These are phyloP conservation scores for Speoplatyrhinus poulsoni DNA, from an alignment of 2,113 vertebrate species.

Conservation along the genomic window DNA sequence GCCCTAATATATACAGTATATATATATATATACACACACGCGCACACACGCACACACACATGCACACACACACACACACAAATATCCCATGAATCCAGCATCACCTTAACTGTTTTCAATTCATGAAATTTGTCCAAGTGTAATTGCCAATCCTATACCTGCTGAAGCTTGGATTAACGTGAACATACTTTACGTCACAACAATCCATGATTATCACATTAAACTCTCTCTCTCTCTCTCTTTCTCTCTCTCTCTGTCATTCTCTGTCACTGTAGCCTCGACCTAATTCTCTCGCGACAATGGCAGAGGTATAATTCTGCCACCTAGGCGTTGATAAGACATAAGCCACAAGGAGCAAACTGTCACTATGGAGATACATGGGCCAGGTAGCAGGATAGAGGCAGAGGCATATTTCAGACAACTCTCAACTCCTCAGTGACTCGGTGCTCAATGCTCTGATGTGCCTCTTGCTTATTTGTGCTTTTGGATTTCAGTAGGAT, in stretches of 20 bases:
- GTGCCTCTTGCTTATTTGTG: constrained; percentile 39
- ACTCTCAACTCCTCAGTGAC: constrained; percentile 52
- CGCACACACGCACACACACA: too few relatives aligned
- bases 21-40: too few relatives aligned
- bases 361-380: constrained; percentile 38
- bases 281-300: background rate
- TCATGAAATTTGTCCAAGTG: too few relatives aligned
- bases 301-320: constrained; percentile 7
- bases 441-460: constrained; percentile 49
- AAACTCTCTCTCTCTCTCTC: background rate
- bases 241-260: background rate
- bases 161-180: too few relatives aligned
- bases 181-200: too few relatives aligned
- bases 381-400: constrained; percentile 46
- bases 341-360: constrained; percentile 58
- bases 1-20: too few relatives aligned
- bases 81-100: too few relatives aligned
- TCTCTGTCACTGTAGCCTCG: background rate
- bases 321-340: constrained; percentile 4
- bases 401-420: constrained; percentile 50
- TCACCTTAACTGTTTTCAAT: too few relatives aligned
- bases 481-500: constrained; percentile 54
- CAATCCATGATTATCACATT: background rate
- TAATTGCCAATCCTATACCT: too few relatives aligned
- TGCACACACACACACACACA: too few relatives aligned